Evolutionary conservation across 2,888 invertebrate genomes (phyloP), one percentile per base, ranked within the genome.

Genomic region (Melieria crassipennis): DNA sequence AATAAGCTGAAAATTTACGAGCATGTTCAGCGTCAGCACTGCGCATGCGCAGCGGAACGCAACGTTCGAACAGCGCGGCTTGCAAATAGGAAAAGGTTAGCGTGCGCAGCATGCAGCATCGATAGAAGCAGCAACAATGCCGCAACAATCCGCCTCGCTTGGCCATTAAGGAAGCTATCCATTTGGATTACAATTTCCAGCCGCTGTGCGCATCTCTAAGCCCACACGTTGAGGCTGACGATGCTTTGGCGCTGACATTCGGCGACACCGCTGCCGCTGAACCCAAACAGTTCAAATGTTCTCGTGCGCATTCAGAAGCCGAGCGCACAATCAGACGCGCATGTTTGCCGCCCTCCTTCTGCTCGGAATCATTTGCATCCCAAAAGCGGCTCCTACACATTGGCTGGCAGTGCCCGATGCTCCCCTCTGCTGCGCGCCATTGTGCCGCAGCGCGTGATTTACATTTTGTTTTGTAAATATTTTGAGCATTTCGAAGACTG

Each of bases 1-100:
- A 82, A 84, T 85, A 85, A 85, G 85, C 86, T 80, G 82, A 75
- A 80, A 85, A 85, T 85, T 85, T 85, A 85, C 81, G 85, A 84
- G 16, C 55, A 63, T 63, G 69, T 63, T 62, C 63, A 67, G 50
- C 61, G 60, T 67, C 67, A 67, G 67, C 67, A 43, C 42, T n/a
- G n/a, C 43, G 58, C 66, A 66, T 48, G 48, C 58, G 58, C 30
- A 42, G 13, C 30, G 16, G 16, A 16, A 16, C 16, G 16, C 16
- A 16, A 16, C 16, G 30, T 30, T 30, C 30, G 30, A 30, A 30
- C 30, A 30, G 30, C 3, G 30, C 30, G 30, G 30, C 30, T 30
- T 1, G 30, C 30, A 30, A 30, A 30, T 30, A 30, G 30, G 30
- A 30, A 30, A 30, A 30, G 30, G 30, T 30, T 30, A 3, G 30